A percentile compares a stretch with the other conserved stretches of the same genome.
phyloP scores from a whole-genome alignment of 2,113 vertebrate genomes.

The Emydura subglobosa region DNA sequence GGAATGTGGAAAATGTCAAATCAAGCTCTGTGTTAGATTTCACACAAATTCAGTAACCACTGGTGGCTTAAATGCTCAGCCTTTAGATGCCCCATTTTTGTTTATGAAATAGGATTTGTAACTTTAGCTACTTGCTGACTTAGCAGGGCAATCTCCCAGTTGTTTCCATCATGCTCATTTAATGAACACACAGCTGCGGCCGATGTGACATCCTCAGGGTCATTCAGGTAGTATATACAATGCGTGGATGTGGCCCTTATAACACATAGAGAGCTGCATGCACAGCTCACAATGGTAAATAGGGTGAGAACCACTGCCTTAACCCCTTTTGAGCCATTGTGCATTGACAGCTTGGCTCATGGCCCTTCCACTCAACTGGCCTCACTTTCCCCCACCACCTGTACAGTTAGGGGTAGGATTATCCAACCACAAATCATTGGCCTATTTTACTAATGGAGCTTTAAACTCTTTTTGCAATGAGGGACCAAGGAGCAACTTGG shows the following conservation, averaged over 20 bases:
- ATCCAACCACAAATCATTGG: background rate
- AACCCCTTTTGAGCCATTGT: background rate
- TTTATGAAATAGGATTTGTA: background rate
- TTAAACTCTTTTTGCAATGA: background rate
- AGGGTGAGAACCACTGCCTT: no score
- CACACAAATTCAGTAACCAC: background rate
- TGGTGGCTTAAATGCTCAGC: background rate
- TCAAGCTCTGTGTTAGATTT: background rate
- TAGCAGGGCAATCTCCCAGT: background rate
- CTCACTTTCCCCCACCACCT: background rate
- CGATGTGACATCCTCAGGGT: no score
- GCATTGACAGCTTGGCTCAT: fast-evolving
- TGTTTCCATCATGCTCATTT: background rate
- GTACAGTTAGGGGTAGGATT: background rate
- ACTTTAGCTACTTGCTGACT: background rate
- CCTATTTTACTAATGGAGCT: background rate
- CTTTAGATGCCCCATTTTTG: background rate
- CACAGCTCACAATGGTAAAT: no score
- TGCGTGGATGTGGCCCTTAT: no score
- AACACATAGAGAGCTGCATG: no score
- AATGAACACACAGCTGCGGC: no score
- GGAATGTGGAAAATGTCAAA: background rate
- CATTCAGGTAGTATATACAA: no score
- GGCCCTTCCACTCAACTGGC: background rate
- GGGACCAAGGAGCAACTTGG: background rate